phyloP scores from a whole-genome alignment of 92 coral and sea anemone species.

The Phymanthus crucifer region DNA sequence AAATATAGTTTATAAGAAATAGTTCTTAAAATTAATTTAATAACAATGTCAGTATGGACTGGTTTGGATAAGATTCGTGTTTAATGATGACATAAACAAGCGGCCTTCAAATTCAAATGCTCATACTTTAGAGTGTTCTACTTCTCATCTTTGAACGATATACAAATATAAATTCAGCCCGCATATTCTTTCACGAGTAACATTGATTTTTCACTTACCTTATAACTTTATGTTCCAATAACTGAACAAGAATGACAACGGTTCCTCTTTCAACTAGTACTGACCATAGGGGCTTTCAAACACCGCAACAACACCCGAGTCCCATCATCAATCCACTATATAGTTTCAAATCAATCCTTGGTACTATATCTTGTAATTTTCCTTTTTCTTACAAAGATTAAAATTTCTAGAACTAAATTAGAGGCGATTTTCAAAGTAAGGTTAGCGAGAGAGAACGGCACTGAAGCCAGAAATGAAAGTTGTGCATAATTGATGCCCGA shows the following conservation, averaged over 20 bases:
- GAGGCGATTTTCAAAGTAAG: slow-evolving; percentile 6
- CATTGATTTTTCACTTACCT: slow-evolving; percentile 12
- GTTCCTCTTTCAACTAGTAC: slow-evolving; percentile 9
- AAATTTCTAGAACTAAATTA: slow-evolving; percentile 15
- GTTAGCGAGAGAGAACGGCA: slow-evolving; percentile 6
- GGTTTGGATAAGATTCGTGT: neutral
- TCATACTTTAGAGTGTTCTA: neutral
- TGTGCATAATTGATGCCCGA: slow-evolving; percentile 58
- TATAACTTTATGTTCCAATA: slow-evolving; percentile 14
- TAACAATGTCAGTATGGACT: neutral
- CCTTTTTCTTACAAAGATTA: neutral
- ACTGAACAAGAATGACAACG: slow-evolving; percentile 27
- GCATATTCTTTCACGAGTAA: neutral
- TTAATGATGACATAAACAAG: neutral
- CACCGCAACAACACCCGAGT: neutral
- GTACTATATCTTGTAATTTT: neutral
- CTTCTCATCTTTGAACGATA: neutral
- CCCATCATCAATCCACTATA: neutral
- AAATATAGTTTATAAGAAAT: neutral
- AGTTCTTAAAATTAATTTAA: neutral
- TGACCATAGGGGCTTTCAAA: slow-evolving; percentile 30
- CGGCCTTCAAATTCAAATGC: neutral
- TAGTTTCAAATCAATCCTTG: neutral
- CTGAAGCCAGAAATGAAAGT: slow-evolving; percentile 42
- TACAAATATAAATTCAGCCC: neutral